Evolutionary conservation across 2,888 invertebrate species (phyloP).

Genomic region (Conchocele bisecta): DNA sequence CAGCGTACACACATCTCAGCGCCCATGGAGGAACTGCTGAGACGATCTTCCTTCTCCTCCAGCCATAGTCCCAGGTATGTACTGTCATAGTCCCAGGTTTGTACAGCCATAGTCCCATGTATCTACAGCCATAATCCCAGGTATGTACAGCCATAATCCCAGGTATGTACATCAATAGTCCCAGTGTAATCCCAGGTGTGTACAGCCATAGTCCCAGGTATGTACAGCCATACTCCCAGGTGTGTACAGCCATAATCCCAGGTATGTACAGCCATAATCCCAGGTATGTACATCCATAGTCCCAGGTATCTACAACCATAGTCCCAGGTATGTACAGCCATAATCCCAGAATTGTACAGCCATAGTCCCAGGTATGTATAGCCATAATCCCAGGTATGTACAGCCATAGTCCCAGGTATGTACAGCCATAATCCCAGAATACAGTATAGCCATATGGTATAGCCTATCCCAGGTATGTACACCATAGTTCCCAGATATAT

Average conservation of each 20-base stretch:
- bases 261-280: neutral
- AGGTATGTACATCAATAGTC: too few relatives aligned
- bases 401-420: too few relatives aligned
- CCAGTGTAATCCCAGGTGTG: too few relatives aligned
- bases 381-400: neutral
- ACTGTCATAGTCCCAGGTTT: neutral
- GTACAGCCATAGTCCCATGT: neutral
- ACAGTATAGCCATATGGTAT: too few relatives aligned
- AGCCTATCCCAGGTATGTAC: too few relatives aligned
- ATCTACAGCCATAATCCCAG: neutral
- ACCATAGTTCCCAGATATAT: too few relatives aligned
- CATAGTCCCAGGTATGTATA: neutral
- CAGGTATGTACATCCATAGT: too few relatives aligned
- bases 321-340: neutral
- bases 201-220: neutral
- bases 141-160: neutral
- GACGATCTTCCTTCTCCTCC: conserved; percentile 51
- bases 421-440: too few relatives aligned
- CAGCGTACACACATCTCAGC: conserved; percentile 51
- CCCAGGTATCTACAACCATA: too few relatives aligned
- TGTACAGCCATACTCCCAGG: neutral
- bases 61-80: conserved; percentile 44
- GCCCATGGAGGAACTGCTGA: conserved; percentile 62
- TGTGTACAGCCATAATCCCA: neutral
- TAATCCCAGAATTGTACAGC: neutral